Base-by-base conservation (phyloP, 2,797 vertebrate species). In the Tragelaphus oryx region DNA sequence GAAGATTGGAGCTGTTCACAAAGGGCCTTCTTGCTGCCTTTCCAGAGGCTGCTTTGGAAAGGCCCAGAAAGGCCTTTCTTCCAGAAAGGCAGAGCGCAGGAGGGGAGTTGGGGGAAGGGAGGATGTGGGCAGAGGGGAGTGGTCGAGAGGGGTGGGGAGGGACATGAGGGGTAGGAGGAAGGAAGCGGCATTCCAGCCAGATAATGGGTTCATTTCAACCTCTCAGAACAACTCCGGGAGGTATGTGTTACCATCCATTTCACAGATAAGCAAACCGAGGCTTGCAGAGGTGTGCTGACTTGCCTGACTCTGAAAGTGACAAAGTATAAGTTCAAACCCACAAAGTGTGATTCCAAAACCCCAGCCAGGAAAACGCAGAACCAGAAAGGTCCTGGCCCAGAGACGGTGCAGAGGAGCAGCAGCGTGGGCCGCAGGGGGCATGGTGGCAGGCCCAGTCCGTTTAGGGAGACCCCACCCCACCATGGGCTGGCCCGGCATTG, bases 81-180 rank as follows among this genome's bases (percentile, higher is more conserved):
- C 26, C n/a, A 13, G 30, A 65, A 71, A 93, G 52, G 75, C 83
- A 62, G 54, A 50, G 28, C 59, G 16, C 41, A 8, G 48, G 60
- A 79, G 54, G 86, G 33, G 8, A 24, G 37, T 33, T 3, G 28
- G 46, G 71, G 78, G 79, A 60, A 30, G 75, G 44, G 50, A 13
- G 78, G 79, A 68, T 28, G 60, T 52, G 30, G 44, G 62, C 30
- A 76, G 54, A 41, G 18, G 30, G 55, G 81, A 28, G 60, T 18
- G 22, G 18, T 3, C 0, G 14, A 41, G 30, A 1, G 12, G 10
- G 18, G n/a, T 2, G 2, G 33, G 75, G 62, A 22, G n/a, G 8
- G 14, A 48, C 44, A 7, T 2, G 20, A 71, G 0, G 22, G 33
- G 30, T 28, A 37, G 81, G n/a, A 30, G 26, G 78, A 20, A 33